These are phyloP conservation scores for Spisula subtruncata DNA, from an alignment of 2,888 invertebrate species.

Conservation along the genomic window DNA sequence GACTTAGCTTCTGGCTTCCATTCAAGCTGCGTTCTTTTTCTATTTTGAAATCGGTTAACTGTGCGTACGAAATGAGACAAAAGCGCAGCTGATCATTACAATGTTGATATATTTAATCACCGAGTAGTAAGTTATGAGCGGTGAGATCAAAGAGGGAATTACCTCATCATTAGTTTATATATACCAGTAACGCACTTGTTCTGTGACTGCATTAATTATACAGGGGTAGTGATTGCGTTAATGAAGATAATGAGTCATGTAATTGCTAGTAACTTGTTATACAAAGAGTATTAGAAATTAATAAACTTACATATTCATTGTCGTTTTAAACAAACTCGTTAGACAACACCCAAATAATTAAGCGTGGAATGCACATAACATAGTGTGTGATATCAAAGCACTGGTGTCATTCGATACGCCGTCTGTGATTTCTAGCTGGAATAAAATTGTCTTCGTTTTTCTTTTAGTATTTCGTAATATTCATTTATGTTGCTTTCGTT, in stretches of 20 bases:
- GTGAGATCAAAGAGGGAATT: too few relatives aligned
- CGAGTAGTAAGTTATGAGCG: too few relatives aligned
- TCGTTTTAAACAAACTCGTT: slow-evolving; percentile 1
- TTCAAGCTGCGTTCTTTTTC: too few relatives aligned
- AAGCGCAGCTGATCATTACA: too few relatives aligned
- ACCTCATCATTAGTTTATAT: too few relatives aligned
- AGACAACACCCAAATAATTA: slow-evolving; percentile 1
- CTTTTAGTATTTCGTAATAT: slow-evolving; percentile 20
- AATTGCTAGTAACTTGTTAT: neutral
- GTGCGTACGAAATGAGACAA: too few relatives aligned
- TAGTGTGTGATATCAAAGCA: neutral
- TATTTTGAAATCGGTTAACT: too few relatives aligned
- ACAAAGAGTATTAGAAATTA: neutral
- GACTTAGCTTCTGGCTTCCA: too few relatives aligned
- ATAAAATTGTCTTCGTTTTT: neutral
- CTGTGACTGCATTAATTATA: neutral
- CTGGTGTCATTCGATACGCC: neutral
- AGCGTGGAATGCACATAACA: slow-evolving; percentile 6
- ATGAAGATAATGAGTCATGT: neutral
- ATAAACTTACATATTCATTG: neutral
- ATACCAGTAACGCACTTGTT: too few relatives aligned
- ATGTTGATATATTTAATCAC: too few relatives aligned
- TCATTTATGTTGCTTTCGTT: neutral
- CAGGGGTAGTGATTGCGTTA: neutral
- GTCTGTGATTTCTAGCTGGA: neutral